phyloP scores from a whole-genome alignment of 2,888 invertebrate species.

The Clivina fossor region DNA sequence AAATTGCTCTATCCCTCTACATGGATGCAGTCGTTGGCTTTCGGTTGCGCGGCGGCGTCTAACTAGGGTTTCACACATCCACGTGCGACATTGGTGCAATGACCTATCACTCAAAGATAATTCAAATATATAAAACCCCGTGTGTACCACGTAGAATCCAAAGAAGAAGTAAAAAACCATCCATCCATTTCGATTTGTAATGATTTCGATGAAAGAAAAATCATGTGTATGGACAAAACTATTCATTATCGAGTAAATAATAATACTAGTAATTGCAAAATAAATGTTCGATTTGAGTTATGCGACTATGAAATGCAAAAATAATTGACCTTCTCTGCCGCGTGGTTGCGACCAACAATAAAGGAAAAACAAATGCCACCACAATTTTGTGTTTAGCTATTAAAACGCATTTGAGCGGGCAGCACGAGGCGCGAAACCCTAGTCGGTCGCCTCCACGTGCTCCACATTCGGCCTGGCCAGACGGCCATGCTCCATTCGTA shows the following conservation, averaged over 20 bases:
- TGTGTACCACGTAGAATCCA: no score
- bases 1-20: no score
- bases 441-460: slow-evolving; percentile 53
- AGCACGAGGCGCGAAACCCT: slow-evolving; percentile 42
- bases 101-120: background rate
- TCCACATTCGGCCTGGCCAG: slow-evolving; percentile 46
- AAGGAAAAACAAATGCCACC: slow-evolving; percentile 15
- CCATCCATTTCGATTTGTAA: no score
- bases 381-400: background rate
- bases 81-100: background rate
- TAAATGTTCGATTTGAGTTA: no score
- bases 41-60: background rate
- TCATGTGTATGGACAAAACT: no score
- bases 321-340: slow-evolving; percentile 11
- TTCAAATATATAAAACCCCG: background rate
- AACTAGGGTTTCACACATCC: background rate
- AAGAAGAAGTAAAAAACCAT: no score
- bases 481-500: slow-evolving; percentile 30
- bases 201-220: no score
- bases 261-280: no score
- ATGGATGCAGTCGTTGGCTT: no score
- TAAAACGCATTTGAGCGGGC: slow-evolving; percentile 4
- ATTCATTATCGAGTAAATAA: no score
- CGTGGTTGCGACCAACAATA: slow-evolving; percentile 1
- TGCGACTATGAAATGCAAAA: slow-evolving; percentile 1